Percentiles rank a stretch among this genome's conserved stretches.
phyloP scores from a whole-genome alignment of 2,797 vertebrate species.

The Echiichthys vipera region DNA sequence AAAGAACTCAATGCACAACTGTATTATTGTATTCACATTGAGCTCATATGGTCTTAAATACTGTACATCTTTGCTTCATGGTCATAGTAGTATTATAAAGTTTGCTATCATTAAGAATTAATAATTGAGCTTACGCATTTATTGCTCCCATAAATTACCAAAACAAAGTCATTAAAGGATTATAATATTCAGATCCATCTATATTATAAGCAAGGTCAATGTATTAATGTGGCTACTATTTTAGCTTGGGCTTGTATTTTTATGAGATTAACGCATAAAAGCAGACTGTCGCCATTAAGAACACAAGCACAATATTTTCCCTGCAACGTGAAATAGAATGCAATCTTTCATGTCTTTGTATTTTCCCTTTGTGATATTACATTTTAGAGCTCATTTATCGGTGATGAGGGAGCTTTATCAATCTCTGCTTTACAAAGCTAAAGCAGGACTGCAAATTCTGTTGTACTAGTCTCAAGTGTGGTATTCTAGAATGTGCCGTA shows the following conservation, averaged over 20 bases:
- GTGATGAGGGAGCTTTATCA: constrained; percentile 58
- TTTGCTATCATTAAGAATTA: constrained; percentile 10
- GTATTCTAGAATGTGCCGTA: constrained; percentile 45
- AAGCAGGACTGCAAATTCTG: constrained; percentile 30
- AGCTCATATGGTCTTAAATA: constrained; percentile 12
- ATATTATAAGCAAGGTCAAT: constrained; percentile 27
- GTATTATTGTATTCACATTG: constrained; percentile 15
- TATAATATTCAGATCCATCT: constrained; percentile 2
- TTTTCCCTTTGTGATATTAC: constrained; percentile 58
- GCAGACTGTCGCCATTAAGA: constrained; percentile 45
- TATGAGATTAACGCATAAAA: constrained; percentile 46
- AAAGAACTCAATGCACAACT: constrained; percentile 39
- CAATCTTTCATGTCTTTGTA: constrained; percentile 43
- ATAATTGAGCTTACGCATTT: not conserved
- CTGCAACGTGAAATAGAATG: constrained; percentile 43
- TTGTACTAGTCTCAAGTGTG: constrained; percentile 61
- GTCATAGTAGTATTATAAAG: not conserved
- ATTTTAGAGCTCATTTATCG: constrained; percentile 65
- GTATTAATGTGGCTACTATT: constrained; percentile 5
- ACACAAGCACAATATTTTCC: constrained; percentile 45
- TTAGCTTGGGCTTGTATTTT: constrained; percentile 5
- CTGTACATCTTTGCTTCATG: constrained; percentile 1
- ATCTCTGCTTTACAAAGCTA: constrained; percentile 44
- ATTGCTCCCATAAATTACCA: constrained; percentile 1
- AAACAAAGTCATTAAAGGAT: constrained; percentile 4